Evolutionary conservation across 1,140 invertebrate species (phyloP), one percentile per base, ranked within the genome.

Genomic region (Rhopalosiphum padi): DNA sequence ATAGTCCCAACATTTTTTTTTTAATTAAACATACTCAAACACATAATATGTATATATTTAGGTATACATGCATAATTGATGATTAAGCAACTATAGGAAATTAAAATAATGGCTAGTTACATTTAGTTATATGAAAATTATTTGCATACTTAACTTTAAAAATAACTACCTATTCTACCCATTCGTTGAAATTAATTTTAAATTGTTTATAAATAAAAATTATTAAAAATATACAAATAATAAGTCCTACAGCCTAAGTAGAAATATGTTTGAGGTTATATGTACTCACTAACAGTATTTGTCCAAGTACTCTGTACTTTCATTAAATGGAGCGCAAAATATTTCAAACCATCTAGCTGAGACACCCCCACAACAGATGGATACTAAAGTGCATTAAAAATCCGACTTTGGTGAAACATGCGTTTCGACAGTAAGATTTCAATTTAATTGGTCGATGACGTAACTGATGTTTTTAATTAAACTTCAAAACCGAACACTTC

Each of bases 231-330:
- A 2, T 51, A 51, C 2, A 18, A 77, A 77, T 77, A n/a, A 30
- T 15, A 43, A 46, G 2, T 86, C 18, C 46, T 88, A 22, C 8
- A 37, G 46, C 21, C 30, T 46, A 48, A 51, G n/a, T 88, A 37
- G n/a, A 8, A 43, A 30, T 91, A 82, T 91, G 55, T 91, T 91
- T 91, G 90, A 91, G 90, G 90, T 91, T 91, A 91, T 91, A 91
- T 91, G 41, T 91, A 91, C 90, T 91, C 90, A 77, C 90, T 91
- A 77, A 37, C 46, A 77, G 41, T 91, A 41, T 77, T 77, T 35
- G 43, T 91, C 25, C 11, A 25, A 15, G 18, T 77, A 68, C 7
- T 35, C 55, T 35, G n/a, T 46, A 46, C 15, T 5, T 43, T 77
- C 7, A 82, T 48, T 23, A 37, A 77, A 91, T 90, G 48, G 22